Evolutionary conservation across 2,888 invertebrate genomes (phyloP).

Genomic region (Rotaria socialis): DNA sequence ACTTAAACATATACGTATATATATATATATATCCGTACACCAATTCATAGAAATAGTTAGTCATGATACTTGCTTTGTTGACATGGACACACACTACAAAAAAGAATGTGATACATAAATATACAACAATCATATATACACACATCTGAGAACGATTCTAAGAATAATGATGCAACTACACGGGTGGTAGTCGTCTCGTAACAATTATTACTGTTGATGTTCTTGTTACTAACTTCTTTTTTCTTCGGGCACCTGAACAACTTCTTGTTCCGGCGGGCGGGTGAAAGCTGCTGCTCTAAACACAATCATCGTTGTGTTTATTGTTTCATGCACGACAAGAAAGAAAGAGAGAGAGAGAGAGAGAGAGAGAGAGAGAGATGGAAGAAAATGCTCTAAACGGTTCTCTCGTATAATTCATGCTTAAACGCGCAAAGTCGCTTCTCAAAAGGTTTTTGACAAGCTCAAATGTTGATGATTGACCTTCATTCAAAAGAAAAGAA

Average conservation of each 20-base stretch:
- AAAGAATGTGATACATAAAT: constrained; percentile 20
- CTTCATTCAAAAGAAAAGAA: not conserved
- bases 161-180: constrained; percentile 22
- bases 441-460: constrained; percentile 7
- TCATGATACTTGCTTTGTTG: constrained; percentile 26
- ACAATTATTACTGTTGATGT: constrained; percentile 23
- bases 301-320: constrained; percentile 17
- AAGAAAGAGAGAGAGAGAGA: not conserved
- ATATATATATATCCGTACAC: not conserved
- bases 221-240: constrained; percentile 28
- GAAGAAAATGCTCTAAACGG: constrained; percentile 19
- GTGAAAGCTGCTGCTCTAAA: constrained; percentile 27
- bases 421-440: not conserved
- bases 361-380: not conserved
- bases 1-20: not conserved
- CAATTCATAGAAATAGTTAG: not conserved
- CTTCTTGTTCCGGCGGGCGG: constrained; percentile 29
- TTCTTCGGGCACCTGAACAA: constrained; percentile 32
- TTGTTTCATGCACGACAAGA: not conserved
- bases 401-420: constrained; percentile 12
- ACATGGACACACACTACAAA: not conserved
- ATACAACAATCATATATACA: constrained; percentile 21
- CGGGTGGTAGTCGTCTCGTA: constrained; percentile 18
- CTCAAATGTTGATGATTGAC: not conserved
- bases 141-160: constrained; percentile 26